Base-by-base conservation (phyloP, 2,113 vertebrate genomes). In the Ageneiosus marmoratus region DNA sequence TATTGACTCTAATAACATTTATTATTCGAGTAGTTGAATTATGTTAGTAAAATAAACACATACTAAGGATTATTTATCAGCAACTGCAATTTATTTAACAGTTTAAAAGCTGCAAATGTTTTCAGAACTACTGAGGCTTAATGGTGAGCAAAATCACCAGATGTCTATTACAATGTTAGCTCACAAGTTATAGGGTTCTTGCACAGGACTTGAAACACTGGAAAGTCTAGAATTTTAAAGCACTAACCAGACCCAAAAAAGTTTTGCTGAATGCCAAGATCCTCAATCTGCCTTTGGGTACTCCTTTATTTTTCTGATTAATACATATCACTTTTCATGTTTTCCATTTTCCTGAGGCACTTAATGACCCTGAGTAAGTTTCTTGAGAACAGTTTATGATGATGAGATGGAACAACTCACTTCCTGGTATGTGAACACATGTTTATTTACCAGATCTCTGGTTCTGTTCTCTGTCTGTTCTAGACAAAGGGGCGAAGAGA, bases 401-500 rank as follows among this genome's bases (percentile, higher is more conserved):
- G 41, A 27, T 48, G 15, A 48, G 6, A 46, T 73, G 13, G 13
- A 32, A 74, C 46, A 51, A 10, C 46, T 74, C 32, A 16, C 20
- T 53, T 55, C 20, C 50, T 55, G 50, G 50, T 55, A 9, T 73
- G 37, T 37, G n/a, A 15, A 27, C 27, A 10, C 60, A 8, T 18
- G 32, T 24, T 70, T 55, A 56, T 65, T 58, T n/a, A 67, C 50
- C 63, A 77, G 56, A 76, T 58, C 67, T n/a, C 10, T 1, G 32
- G 51, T 18, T 84, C 41, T 80, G 37, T 82, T 89, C 90, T 80
- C 5, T 67, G 4, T 85, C 62, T 72, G 22, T 37, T 53, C 5
- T 50, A n/a, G 94, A 91, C 92, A 83, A 95, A 94, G 81, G 96
- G 94, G 87, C 92, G 92, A 34, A 95, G 95, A 91, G 97, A 98